Base-by-base conservation (phyloP, 2,113 vertebrate species). In the Petroica traversi region DNA sequence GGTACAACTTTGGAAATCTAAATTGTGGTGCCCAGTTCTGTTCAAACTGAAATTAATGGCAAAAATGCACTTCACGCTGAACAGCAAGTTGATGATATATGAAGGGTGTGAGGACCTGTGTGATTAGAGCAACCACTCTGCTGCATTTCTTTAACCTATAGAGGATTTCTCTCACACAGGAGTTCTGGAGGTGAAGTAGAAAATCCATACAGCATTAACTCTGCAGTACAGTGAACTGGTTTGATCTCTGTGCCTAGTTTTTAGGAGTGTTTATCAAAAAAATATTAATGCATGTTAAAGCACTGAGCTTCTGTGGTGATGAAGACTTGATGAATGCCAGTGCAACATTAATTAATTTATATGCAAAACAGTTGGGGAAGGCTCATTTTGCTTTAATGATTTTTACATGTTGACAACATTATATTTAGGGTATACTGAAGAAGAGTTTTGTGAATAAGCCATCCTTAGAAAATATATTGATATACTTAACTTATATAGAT, bases 61-160 rank as follows among this genome's bases (percentile, higher is more conserved):
- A 55, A 64, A 72, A 59, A 34, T n/a, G 19, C 6, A 5, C n/a
- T 76, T 89, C 14, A 5, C 2, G 79, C 38, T 2, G 7, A 83
- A 36, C 8, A 54, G 20, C 20, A 67, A 43, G 67, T 48, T 55
- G 45, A 34, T 52, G 12, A 74, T 64, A 25, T 2, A 20, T 34
- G 14, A 73, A 17, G 23, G 49, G 9, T 28, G 14, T 69, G 38
- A 14, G 12, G 12, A 79, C 41, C 55, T 18, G 5, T 46, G n/a
- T 63, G 36, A 72, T 58, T 22, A 73, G 9, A 74, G 26, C 23
- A 79, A 46, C 14, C 2, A 20, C 12, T 79, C 23, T 48, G 5
- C 48, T 71, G 14, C 52, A 26, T 96, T 98, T 98, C 97, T 98
- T 98, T 98, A 97, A 96, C 80, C 54, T 72, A 12, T 23, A 49